A percentile compares a stretch with the other conserved stretches of the same genome.
Conservation (phyloP, 2,888 invertebrate genomes). For the Eupithecia abbreviata region DNA sequence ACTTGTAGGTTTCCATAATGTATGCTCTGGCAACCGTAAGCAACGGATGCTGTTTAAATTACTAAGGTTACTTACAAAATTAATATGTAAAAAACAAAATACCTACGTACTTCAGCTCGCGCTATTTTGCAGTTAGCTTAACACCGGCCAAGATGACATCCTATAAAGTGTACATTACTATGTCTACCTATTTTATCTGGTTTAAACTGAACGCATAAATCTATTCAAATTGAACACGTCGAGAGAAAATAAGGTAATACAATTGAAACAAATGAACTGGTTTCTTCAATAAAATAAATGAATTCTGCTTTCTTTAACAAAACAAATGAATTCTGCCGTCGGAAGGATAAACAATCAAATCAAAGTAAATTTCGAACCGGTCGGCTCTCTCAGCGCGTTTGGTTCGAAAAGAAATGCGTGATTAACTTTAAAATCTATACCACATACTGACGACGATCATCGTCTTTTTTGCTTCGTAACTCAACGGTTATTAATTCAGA, state of each 20-base stretch:
- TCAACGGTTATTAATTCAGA: not conserved
- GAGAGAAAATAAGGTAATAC: not conserved
- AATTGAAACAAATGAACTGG: not conserved
- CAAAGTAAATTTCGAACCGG: not conserved
- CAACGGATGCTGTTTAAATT: not conserved
- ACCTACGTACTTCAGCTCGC: no score
- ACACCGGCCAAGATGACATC: not conserved
- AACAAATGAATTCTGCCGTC: not conserved
- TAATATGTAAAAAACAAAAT: not conserved
- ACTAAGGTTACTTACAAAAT: not conserved
- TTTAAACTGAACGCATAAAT: not conserved
- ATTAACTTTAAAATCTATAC: not conserved
- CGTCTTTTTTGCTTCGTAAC: not conserved
- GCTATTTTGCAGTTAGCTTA: not conserved
- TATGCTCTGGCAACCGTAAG: not conserved
- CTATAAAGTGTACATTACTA: not conserved
- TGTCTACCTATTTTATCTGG: not conserved
- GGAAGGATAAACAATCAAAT: not conserved
- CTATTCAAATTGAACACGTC: not conserved
- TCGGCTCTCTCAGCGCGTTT: not conserved
- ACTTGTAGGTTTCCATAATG: not conserved
- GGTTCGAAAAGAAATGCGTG: not conserved
- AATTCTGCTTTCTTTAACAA: not conserved
- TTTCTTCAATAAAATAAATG: not conserved
- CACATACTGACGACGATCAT: not conserved